These are phyloP conservation scores for Anguilla pacifica DNA, from an alignment of 2,797 vertebrate species.

Conservation along the genomic window DNA sequence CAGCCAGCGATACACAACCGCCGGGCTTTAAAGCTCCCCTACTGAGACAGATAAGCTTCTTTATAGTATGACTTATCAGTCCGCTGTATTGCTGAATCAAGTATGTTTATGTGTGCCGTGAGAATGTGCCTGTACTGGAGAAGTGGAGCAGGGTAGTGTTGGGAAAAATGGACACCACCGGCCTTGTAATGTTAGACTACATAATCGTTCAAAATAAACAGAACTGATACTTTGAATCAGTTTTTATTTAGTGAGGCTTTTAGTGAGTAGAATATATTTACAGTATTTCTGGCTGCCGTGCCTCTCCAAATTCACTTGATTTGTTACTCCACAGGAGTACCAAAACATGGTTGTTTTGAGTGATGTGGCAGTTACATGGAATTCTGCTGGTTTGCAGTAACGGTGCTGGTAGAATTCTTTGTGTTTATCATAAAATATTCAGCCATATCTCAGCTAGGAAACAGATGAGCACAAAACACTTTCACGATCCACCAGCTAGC, in stretches of 20 bases:
- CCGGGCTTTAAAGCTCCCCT: background rate
- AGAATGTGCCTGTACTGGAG: background rate
- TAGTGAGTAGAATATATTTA: background rate
- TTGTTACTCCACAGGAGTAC: background rate
- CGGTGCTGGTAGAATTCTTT: background rate
- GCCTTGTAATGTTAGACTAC: background rate
- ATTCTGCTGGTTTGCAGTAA: background rate
- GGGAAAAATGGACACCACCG: background rate
- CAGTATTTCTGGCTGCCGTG: background rate
- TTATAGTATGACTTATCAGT: background rate
- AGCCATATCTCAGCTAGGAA: background rate
- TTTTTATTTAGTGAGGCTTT: background rate
- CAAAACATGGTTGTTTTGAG: background rate
- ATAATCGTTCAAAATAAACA: background rate
- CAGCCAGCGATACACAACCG: background rate
- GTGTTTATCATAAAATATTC: background rate
- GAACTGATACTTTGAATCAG: background rate
- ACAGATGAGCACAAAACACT: background rate
- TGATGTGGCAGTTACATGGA: background rate
- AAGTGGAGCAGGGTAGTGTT: background rate
- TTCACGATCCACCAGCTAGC: background rate
- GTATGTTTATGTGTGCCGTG: background rate
- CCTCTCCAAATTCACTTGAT: background rate
- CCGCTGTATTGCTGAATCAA: background rate
- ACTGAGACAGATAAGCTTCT: conserved; percentile 2